Evolutionary conservation across 1,140 invertebrate genomes (phyloP).

Genomic region (Zaprionus vittiger): DNA sequence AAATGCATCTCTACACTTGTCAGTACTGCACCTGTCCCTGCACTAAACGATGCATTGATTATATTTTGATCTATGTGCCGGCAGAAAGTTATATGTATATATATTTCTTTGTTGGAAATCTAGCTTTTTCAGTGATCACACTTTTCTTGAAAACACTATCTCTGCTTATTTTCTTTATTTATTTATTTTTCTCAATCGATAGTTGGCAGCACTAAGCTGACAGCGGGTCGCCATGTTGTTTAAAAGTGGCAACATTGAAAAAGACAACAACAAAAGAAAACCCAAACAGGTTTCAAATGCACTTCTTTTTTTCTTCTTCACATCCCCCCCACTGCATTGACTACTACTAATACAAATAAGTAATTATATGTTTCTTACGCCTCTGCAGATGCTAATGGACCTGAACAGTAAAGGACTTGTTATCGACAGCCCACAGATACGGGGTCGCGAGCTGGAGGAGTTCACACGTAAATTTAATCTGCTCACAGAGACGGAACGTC

Average conservation of each 20-base stretch:
- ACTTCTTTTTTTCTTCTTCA: constrained; percentile 33
- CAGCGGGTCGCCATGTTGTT: constrained; percentile 65
- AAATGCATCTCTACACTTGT: constrained; percentile 44
- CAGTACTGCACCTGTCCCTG: background rate
- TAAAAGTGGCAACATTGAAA: constrained; percentile 54
- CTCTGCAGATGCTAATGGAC: constrained; percentile 95
- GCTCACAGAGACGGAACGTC: constrained; percentile 91
- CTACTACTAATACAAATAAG: background rate
- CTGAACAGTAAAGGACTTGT: constrained; percentile 92
- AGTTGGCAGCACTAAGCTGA: constrained; percentile 2
- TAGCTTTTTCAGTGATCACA: background rate
- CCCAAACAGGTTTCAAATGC: constrained; percentile 70
- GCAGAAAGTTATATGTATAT: background rate
- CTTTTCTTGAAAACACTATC: background rate
- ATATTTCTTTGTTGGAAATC: background rate
- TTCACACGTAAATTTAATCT: constrained; percentile 92
- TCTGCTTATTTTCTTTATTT: background rate
- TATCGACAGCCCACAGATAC: constrained; percentile 90
- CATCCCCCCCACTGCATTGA: constrained; percentile 1
- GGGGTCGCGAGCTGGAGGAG: constrained; percentile 92
- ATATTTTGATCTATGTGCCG: background rate
- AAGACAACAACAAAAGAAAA: constrained; percentile 30
- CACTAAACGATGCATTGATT: background rate
- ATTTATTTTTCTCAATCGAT: background rate
- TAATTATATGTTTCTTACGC: background rate